These are phyloP conservation scores for Pristionchus fissidentatus DNA, from an alignment of 2,888 invertebrate genomes.

Conservation along the genomic window DNA sequence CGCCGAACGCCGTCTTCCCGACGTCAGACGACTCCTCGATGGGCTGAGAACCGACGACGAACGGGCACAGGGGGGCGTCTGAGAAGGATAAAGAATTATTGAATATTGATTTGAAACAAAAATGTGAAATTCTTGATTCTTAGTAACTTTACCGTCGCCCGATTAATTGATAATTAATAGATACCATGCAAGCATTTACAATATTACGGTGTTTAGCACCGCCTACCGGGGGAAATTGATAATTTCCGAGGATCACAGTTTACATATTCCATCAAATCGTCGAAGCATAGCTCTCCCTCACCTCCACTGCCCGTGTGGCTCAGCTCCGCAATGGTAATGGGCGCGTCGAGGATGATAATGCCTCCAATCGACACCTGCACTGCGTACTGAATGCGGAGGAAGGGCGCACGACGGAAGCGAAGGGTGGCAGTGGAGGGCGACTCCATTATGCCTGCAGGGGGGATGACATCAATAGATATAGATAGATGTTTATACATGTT, in stretches of 20 bases:
- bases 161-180: background rate
- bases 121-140: background rate
- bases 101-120: background rate
- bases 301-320: background rate
- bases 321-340: slow-evolving; percentile 44
- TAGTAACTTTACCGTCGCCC: no score
- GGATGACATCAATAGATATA: background rate
- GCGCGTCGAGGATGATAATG: slow-evolving; percentile 46
- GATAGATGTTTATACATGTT: background rate
- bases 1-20: slow-evolving; percentile 55
- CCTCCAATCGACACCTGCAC: slow-evolving; percentile 54
- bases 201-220: background rate
- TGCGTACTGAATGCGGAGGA: slow-evolving; percentile 64
- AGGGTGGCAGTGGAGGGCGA: slow-evolving; percentile 63
- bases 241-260: background rate
- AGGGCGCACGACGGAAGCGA: slow-evolving; percentile 62
- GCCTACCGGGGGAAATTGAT: background rate
- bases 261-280: background rate
- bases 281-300: no score
- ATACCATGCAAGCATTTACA: background rate
- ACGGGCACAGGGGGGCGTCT: slow-evolving; percentile 50
- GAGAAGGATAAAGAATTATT: background rate
- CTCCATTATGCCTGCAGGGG: slow-evolving; percentile 52
- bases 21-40: slow-evolving; percentile 64
- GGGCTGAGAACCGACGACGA: slow-evolving; percentile 61